phyloP scores from a whole-genome alignment of 2,113 vertebrate species.

The Gavia stellata region DNA sequence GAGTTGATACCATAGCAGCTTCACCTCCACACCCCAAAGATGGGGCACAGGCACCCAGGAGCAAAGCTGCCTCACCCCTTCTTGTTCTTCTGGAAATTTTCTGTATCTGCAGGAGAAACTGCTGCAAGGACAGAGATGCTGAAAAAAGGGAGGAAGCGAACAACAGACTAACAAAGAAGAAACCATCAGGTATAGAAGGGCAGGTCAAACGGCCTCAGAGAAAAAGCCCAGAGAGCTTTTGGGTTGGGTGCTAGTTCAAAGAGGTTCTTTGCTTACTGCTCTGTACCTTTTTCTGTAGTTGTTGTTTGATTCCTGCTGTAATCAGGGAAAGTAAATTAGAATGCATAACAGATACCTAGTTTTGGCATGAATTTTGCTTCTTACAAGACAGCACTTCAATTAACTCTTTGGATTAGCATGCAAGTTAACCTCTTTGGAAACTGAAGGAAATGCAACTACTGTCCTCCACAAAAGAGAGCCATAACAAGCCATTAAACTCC shows the following conservation, averaged over 20 bases:
- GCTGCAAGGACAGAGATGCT: background rate
- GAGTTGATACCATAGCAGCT: background rate
- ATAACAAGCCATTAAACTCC: background rate
- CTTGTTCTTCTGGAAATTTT: background rate
- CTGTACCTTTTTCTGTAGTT: background rate
- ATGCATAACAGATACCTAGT: background rate
- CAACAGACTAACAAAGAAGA: background rate
- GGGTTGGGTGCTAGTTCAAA: background rate
- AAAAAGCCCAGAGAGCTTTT: background rate
- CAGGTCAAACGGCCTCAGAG: background rate
- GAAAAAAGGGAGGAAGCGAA: background rate
- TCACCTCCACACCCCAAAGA: background rate
- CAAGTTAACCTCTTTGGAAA: background rate
- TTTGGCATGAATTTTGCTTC: background rate
- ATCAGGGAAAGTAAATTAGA: background rate
- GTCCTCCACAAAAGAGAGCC: background rate
- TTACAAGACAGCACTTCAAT: background rate
- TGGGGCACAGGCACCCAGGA: background rate
- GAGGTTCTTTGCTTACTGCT: background rate
- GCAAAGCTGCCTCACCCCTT: background rate
- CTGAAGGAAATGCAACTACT: background rate
- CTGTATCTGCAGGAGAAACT: background rate
- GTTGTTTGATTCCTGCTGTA: background rate
- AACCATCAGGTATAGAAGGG: background rate
- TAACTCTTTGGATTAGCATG: background rate